Conservation (phyloP, 2,888 invertebrate genomes). For the Alsophila aescularia region DNA sequence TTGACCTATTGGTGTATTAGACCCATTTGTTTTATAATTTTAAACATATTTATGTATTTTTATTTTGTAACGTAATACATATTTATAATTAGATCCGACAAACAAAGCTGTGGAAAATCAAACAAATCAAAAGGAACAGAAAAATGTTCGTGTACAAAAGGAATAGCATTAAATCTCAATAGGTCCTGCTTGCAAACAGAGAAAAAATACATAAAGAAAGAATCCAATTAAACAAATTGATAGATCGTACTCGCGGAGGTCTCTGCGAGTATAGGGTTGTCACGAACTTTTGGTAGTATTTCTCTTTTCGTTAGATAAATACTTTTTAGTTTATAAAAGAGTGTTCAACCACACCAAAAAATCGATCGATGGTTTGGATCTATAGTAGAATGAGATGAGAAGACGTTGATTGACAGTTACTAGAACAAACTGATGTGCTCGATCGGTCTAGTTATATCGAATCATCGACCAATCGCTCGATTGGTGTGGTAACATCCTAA, state of each 20-base stretch:
- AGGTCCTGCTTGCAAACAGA: constrained; percentile 65
- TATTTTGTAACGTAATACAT: constrained; percentile 1
- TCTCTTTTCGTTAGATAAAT: too few relatives aligned
- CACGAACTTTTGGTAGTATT: neutral
- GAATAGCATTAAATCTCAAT: constrained; percentile 71
- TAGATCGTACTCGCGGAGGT: constrained; percentile 63
- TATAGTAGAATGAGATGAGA: too few relatives aligned
- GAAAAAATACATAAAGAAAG: constrained; percentile 71
- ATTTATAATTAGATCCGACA: constrained; percentile 29
- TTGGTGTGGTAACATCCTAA: too few relatives aligned
- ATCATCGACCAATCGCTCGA: too few relatives aligned
- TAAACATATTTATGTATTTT: neutral
- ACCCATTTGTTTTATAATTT: neutral
- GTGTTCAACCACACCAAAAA: too few relatives aligned
- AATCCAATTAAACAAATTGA: constrained; percentile 82
- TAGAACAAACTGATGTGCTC: too few relatives aligned
- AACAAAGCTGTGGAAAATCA: constrained; percentile 33
- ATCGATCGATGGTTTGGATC: too few relatives aligned
- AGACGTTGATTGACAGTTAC: too few relatives aligned
- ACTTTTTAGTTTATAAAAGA: too few relatives aligned
- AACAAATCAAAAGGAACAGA: constrained; percentile 30
- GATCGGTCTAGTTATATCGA: too few relatives aligned
- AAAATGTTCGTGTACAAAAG: constrained; percentile 52
- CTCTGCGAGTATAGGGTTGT: constrained; percentile 19
- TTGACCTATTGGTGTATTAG: too few relatives aligned